phyloP scores from a whole-genome alignment of 2,888 invertebrate genomes.

The Tinea semifulvella region DNA sequence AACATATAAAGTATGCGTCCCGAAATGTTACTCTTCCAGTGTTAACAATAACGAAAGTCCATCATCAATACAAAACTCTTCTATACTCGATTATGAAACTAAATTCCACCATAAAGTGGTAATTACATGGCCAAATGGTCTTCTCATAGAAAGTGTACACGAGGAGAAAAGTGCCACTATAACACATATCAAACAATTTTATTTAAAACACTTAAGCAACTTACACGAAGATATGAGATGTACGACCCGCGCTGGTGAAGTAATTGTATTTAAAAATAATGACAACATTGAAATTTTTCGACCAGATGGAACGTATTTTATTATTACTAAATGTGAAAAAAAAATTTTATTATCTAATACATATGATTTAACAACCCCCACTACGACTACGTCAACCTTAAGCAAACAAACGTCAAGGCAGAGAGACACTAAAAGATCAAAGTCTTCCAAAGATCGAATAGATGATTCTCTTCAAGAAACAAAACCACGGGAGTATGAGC shows the following conservation, averaged over 20 bases:
- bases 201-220: slow-evolving; percentile 24
- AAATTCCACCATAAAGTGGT: slow-evolving; percentile 37
- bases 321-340: slow-evolving; percentile 39
- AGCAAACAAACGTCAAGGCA: slow-evolving; percentile 29
- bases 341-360: slow-evolving; percentile 15
- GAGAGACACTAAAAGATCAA: slow-evolving; percentile 30
- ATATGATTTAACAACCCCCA: not conserved
- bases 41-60: slow-evolving; percentile 22
- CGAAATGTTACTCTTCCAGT: too few relatives aligned
- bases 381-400: slow-evolving; percentile 21
- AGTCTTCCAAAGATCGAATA: slow-evolving; percentile 34
- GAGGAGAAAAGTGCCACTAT: slow-evolving; percentile 35
- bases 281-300: slow-evolving; percentile 39
- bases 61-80: slow-evolving; percentile 17
- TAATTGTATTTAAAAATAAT: slow-evolving; percentile 40
- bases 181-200: slow-evolving; percentile 49
- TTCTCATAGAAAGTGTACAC: slow-evolving; percentile 46
- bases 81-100: slow-evolving; percentile 23
- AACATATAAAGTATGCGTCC: slow-evolving; percentile 26
- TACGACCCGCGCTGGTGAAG: slow-evolving; percentile 49
- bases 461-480: too few relatives aligned
- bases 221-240: slow-evolving; percentile 46
- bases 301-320: slow-evolving; percentile 42
- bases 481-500: slow-evolving; percentile 29
- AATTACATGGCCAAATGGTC: slow-evolving; percentile 55